Base-by-base conservation (phyloP, 2,797 vertebrate genomes). In the Tragelaphus eurycerus region DNA sequence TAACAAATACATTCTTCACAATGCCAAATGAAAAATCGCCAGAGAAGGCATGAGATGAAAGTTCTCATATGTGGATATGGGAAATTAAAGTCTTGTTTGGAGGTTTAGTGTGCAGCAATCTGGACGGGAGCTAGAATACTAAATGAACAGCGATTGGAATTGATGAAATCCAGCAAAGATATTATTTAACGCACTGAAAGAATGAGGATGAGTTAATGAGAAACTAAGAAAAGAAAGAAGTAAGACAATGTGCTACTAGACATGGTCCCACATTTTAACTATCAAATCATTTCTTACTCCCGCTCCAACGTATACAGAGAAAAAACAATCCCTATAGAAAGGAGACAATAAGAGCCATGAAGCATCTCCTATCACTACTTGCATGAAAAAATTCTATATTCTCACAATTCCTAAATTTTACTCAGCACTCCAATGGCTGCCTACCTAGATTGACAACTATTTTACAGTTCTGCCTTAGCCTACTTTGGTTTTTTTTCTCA, bases 401-500 rank as follows among this genome's bases (percentile, higher is more conserved):
- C 46, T 84, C 25, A 23, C 21, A 34, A 25, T 50, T 83, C 34
- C 83, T 89, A 90, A 92, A 48, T 67, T 50, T n/a, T 78, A 71
- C 46, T 71, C n/a, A 95, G 43, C 34, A 50, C 21, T 29, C 57
- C 17, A 31, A 2, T 29, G 29, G 27, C 43, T 81, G 16, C 60
- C 34, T 52, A 92, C 10, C 52, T 76, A 83, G 34, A 62, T 31
- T 34, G 7, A 43, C 25, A 89, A 55, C 16, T 84, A 48, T 67
- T 87, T 60, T 52, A 25, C 4, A 88, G 6, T 7, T 55, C n/a
- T 84, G 46, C 55, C 19, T 95, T 57, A 81, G 3, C 25, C n/a
- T 90, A 12, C 60, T 97, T 95, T 76, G 31, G 12, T 86, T 94
- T 97, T 86, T 94, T 97, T 92, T 62, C 48, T 95, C 76, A 87